phyloP scores from a whole-genome alignment of 2,888 invertebrate species.

The Hedychridium roseum region DNA sequence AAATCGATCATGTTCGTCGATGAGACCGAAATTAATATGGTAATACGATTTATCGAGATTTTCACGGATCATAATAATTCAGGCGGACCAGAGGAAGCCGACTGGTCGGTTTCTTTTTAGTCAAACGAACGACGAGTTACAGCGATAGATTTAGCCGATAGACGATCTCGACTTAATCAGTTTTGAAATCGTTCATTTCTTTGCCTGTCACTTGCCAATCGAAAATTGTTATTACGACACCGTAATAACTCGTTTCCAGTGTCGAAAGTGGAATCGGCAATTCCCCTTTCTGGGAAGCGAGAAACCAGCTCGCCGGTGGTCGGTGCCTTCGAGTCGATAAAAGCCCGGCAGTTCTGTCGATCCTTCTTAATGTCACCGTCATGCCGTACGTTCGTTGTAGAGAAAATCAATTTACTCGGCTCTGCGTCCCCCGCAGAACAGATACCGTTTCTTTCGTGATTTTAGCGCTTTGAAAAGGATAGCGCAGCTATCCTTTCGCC shows the following conservation, averaged over 20 bases:
- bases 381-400: not conserved
- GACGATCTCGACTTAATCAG: slow-evolving; percentile 19
- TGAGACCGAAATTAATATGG: no score
- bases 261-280: slow-evolving; percentile 37
- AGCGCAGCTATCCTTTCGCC: slow-evolving; percentile 8
- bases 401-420: not conserved
- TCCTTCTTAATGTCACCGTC: slow-evolving; percentile 1
- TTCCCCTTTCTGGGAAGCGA: slow-evolving; percentile 38
- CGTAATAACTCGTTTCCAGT: slow-evolving; percentile 30
- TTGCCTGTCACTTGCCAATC: slow-evolving; percentile 29
- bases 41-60: no score
- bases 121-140: no score
- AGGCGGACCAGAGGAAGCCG: no score
- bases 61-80: no score
- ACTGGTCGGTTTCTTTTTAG: no score
- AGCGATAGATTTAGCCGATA: slow-evolving; percentile 11
- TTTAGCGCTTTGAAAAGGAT: slow-evolving; percentile 11
- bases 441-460: slow-evolving; percentile 18
- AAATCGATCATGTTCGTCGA: no score
- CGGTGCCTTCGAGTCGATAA: slow-evolving; percentile 31
- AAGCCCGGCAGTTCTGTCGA: slow-evolving; percentile 20
- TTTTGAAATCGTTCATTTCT: slow-evolving; percentile 32
- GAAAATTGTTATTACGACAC: slow-evolving; percentile 42
- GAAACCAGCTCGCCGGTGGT: slow-evolving; percentile 20
- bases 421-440: not conserved